Conservation (phyloP, 2,888 invertebrate genomes). For the Ormyrus thymus region DNA sequence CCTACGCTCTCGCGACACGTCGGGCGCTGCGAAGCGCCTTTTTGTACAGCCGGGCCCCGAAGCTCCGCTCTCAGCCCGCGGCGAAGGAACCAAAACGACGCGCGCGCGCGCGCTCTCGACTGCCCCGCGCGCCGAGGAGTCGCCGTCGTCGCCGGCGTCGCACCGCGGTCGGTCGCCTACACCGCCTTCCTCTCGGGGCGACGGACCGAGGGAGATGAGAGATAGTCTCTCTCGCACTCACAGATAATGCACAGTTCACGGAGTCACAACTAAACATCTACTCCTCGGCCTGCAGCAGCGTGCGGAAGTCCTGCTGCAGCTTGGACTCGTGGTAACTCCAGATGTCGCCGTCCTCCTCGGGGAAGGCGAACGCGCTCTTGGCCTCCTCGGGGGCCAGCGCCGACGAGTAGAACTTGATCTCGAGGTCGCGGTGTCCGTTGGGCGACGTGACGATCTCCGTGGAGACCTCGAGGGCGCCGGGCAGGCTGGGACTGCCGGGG, state of each 20-base stretch:
- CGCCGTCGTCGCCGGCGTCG: background rate
- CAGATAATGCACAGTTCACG: no score
- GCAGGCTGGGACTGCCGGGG: constrained; percentile 49
- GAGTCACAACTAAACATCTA: constrained; percentile 55
- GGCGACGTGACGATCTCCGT: constrained; percentile 87
- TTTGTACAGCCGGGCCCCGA: constrained; percentile 1
- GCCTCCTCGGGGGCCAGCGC: constrained; percentile 73
- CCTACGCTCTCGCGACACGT: constrained; percentile 6
- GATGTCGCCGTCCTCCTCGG: constrained; percentile 67
- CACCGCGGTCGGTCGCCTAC: background rate
- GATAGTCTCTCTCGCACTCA: no score
- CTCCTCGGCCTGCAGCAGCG: constrained; percentile 71
- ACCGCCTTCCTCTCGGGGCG: no score
- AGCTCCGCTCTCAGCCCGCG: no score
- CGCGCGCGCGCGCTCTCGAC: constrained; percentile 24
- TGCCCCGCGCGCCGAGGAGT: constrained; percentile 4
- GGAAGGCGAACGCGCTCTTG: constrained; percentile 59
- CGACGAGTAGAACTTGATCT: constrained; percentile 86
- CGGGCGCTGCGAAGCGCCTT: background rate
- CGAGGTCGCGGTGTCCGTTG: constrained; percentile 86
- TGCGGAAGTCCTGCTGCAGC: constrained; percentile 72
- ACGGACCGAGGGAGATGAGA: no score
- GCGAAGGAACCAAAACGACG: no score
- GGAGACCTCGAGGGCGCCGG: constrained; percentile 81
- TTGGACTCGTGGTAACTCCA: constrained; percentile 73